Percentiles rank a stretch among this genome's conserved stretches.
Conservation (phyloP, 2,888 invertebrate species). For the Latrodectus elegans region DNA sequence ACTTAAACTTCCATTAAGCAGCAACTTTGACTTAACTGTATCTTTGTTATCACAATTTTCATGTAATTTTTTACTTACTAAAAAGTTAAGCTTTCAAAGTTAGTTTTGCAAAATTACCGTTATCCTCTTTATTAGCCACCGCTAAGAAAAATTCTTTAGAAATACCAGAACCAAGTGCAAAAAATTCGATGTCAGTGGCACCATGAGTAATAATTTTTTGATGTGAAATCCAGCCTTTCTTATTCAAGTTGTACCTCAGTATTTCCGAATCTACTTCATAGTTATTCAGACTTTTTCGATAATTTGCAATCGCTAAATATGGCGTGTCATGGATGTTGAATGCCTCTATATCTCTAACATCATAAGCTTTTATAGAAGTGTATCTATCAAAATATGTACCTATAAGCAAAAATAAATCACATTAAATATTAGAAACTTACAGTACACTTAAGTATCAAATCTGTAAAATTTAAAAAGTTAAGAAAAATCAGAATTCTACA, state of each 20-base stretch:
- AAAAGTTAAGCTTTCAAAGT: no score
- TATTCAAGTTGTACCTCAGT: constrained; percentile 58
- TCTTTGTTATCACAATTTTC: no score
- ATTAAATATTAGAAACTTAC: no score
- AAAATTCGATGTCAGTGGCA: constrained; percentile 69
- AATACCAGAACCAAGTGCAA: constrained; percentile 45
- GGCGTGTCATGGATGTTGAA: constrained; percentile 66
- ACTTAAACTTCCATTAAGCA: no score
- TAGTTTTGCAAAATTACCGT: not conserved
- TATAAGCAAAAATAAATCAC: not conserved
- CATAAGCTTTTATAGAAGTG: constrained; percentile 48
- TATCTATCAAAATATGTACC: constrained; percentile 69
- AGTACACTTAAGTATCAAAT: no score
- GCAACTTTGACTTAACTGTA: no score
- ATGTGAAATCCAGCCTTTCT: constrained; percentile 44
- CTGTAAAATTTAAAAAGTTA: no score
- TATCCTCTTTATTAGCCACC: constrained; percentile 62
- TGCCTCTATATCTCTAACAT: constrained; percentile 69
- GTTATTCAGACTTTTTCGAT: constrained; percentile 38
- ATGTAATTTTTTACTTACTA: no score
- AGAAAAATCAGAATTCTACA: no score
- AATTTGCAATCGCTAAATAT: constrained; percentile 68
- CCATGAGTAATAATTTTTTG: constrained; percentile 68
- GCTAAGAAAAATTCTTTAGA: constrained; percentile 66
- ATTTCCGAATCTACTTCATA: constrained; percentile 69